Base-by-base conservation (phyloP, 2,888 invertebrate species). In the Itoplectis maculator region DNA sequence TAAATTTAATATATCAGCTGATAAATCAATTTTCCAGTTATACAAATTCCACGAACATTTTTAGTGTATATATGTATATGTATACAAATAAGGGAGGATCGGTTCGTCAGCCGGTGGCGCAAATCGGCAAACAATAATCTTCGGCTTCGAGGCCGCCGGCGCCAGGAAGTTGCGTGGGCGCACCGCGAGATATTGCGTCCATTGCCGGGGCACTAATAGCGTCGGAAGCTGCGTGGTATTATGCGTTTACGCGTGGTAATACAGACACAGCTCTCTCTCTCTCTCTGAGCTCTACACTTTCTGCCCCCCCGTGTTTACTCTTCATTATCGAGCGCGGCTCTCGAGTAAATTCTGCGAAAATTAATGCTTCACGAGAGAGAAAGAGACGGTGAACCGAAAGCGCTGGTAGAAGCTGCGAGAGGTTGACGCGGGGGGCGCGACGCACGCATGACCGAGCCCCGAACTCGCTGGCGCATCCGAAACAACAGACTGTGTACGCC, bases 381-480 rank as follows among this genome's bases (percentile, higher is more conserved):
- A n/a, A n/a, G n/a, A n/a, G n/a, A n/a, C n/a, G n/a, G n/a, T n/a
- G n/a, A n/a, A n/a, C n/a, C n/a, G n/a, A n/a, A n/a, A n/a, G n/a
- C n/a, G n/a, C n/a, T n/a, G n/a, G n/a, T n/a, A n/a, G n/a, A n/a
- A n/a, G n/a, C n/a, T n/a, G 29, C 29, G 29, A 29, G 29, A 56
- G 42, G n/a, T 15, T 56, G 15, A 23, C 54, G 42, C 72, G n/a
- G n/a, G n/a, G n/a, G n/a, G n/a, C n/a, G 56, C 69, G 54, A 59
- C 29, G 40, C 13, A 73, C 73, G 79, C 73, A 79, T 61, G 68
- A 68, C 59, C 68, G 68, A 59, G 37, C 29, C 65, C 15, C 72
- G 56, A 79, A 72, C n/a, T 51, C 63, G 45, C 37, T 9, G 37
- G 29, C n/a, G 40, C 72, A 42, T 18, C 40, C 42, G n/a, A 45